phyloP scores from a whole-genome alignment of 2,113 vertebrate genomes.

The Ceyx cyanopectus region DNA sequence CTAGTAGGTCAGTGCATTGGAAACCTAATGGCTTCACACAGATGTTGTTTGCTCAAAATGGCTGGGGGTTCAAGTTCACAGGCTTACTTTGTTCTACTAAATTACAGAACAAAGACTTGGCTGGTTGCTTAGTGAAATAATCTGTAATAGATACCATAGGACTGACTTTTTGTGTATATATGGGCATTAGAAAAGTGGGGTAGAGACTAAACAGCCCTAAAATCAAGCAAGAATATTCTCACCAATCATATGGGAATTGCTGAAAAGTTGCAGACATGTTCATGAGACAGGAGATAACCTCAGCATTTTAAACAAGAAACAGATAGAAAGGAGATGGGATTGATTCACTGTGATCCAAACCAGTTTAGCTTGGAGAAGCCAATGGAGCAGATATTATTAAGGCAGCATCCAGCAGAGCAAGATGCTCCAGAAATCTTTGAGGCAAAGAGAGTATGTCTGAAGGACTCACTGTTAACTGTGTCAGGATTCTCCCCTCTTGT shows the following conservation, averaged over 20 bases:
- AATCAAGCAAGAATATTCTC: background rate
- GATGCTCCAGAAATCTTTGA: background rate
- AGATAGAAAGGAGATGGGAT: background rate
- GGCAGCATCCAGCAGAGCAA: background rate
- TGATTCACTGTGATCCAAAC: background rate
- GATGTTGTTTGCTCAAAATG: constrained; percentile 29
- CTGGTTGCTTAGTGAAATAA: constrained; percentile 39
- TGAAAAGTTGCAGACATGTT: constrained; percentile 1
- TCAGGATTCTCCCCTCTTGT: background rate
- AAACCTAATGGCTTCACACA: constrained; percentile 13
- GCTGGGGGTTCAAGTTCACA: background rate
- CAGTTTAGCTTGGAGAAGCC: background rate
- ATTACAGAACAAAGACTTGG: constrained; percentile 31
- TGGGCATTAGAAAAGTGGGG: background rate
- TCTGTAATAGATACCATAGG: background rate
- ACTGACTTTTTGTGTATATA: constrained; percentile 17
- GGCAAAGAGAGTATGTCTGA: background rate
- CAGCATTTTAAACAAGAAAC: constrained; percentile 21
- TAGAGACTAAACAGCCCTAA: background rate
- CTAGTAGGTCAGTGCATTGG: background rate
- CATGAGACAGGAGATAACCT: background rate
- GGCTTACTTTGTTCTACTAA: constrained; percentile 30
- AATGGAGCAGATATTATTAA: background rate
- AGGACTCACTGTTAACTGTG: background rate
- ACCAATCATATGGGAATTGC: background rate